These are phyloP conservation scores for Hippoglossus hippoglossus DNA, from an alignment of 2,797 vertebrate species.

Conservation along the genomic window DNA sequence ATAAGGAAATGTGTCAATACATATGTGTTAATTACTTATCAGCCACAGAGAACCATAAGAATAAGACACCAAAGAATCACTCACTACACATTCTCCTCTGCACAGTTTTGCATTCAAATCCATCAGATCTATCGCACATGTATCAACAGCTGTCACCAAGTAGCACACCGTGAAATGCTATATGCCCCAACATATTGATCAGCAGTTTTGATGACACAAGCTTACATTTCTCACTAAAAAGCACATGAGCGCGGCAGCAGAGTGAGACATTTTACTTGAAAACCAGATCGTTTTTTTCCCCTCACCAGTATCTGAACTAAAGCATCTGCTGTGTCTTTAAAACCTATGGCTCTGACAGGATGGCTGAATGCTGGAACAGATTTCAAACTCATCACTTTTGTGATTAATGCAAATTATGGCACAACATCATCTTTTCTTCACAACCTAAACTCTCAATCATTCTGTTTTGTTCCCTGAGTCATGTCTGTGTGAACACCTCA, in stretches of 20 bases:
- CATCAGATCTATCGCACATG: slow-evolving; percentile 4
- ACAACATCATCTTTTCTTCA: slow-evolving; percentile 11
- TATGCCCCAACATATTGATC: slow-evolving; percentile 18
- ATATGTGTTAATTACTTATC: no score
- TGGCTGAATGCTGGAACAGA: slow-evolving; percentile 20
- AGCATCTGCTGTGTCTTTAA: slow-evolving; percentile 11
- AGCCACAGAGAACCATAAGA: no score
- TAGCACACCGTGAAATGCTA: slow-evolving; percentile 27
- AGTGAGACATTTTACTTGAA: not conserved
- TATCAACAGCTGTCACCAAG: slow-evolving; percentile 23
- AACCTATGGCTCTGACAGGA: slow-evolving; percentile 23
- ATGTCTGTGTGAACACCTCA: slow-evolving; percentile 16
- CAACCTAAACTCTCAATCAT: slow-evolving; percentile 7
- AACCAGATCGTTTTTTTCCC: not conserved
- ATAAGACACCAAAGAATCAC: no score
- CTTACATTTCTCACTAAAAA: slow-evolving; percentile 21
- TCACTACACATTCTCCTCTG: not conserved
- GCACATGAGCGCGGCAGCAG: not conserved
- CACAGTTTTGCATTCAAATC: not conserved
- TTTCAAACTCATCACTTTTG: slow-evolving; percentile 29
- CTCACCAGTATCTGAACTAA: slow-evolving; percentile 14
- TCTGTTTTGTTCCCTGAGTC: slow-evolving; percentile 30
- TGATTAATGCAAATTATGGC: slow-evolving; percentile 17
- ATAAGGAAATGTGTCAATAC: no score
- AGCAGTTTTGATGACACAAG: no score